These are phyloP conservation scores for Odontesthes bonariensis DNA, from an alignment of 2,113 vertebrate species.

Conservation along the genomic window DNA sequence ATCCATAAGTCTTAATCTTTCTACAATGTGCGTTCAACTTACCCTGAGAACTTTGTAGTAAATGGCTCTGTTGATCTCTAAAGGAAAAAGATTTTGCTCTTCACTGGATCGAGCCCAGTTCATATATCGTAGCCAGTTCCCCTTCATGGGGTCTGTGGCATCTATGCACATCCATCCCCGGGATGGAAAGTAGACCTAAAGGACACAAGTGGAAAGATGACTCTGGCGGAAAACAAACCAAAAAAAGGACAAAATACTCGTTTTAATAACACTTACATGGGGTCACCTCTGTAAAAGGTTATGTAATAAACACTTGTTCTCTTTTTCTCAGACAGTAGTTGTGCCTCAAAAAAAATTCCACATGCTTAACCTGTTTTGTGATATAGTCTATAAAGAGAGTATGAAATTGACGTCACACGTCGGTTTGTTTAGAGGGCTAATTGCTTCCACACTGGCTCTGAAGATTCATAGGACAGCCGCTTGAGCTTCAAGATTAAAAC, in stretches of 20 bases:
- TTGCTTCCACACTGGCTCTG: too few relatives aligned
- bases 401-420: too few relatives aligned
- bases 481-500: too few relatives aligned
- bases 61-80: slow-evolving; percentile 95
- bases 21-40: slow-evolving; percentile 41
- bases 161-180: slow-evolving; percentile 96
- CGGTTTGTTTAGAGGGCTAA: too few relatives aligned
- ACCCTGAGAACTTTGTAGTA: slow-evolving; percentile 96
- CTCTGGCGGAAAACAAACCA: too few relatives aligned
- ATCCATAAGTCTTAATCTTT: not conserved
- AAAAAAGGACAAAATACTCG: not conserved
- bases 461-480: too few relatives aligned
- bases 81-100: slow-evolving; percentile 93
- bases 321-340: too few relatives aligned
- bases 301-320: too few relatives aligned
- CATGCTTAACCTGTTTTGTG: too few relatives aligned
- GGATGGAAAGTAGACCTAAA: slow-evolving; percentile 91
- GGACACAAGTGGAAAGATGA: slow-evolving; percentile 1
- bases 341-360: too few relatives aligned
- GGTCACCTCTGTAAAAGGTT: not conserved
- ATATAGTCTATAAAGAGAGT: too few relatives aligned
- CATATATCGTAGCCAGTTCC: slow-evolving; percentile 94
- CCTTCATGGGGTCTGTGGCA: slow-evolving; percentile 91
- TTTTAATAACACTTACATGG: not conserved
- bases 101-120: slow-evolving; percentile 92